Percentiles rank a stretch among this genome's conserved stretches.
Conservation (phyloP, 2,888 invertebrate genomes). For the Tenthredo distinguenda region DNA sequence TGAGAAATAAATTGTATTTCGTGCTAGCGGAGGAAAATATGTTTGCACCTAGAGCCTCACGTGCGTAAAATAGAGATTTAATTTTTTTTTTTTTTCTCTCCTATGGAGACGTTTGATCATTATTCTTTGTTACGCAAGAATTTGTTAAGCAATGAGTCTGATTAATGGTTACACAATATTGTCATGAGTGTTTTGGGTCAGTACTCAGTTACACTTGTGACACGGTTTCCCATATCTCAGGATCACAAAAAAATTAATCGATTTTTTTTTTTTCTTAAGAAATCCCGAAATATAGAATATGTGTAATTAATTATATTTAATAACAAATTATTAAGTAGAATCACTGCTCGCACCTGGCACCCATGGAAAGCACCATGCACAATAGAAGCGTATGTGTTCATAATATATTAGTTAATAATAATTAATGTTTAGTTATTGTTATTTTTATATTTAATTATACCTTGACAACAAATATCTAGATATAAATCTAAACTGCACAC, state of each 20-base stretch:
- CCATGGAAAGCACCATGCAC: slow-evolving; percentile 67
- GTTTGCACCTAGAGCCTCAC: slow-evolving; percentile 20
- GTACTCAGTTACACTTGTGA: slow-evolving; percentile 33
- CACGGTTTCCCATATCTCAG: slow-evolving; percentile 21
- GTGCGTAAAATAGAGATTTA: slow-evolving; percentile 5
- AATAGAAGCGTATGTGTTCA: slow-evolving; percentile 71
- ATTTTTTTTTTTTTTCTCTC: not conserved
- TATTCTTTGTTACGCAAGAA: slow-evolving; percentile 28
- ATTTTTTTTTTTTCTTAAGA: slow-evolving; percentile 22
- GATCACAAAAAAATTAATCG: not conserved
- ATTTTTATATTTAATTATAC: slow-evolving; percentile 60
- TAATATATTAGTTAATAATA: slow-evolving; percentile 62
- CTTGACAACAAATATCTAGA: slow-evolving; percentile 62
- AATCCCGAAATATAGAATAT: slow-evolving; percentile 29
- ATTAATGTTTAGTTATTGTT: slow-evolving; percentile 58
- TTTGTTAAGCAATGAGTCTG: slow-evolving; percentile 42
- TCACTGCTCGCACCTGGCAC: slow-evolving; percentile 63
- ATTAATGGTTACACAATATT: slow-evolving; percentile 50
- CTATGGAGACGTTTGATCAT: slow-evolving; percentile 29
- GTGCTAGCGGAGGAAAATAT: not conserved
- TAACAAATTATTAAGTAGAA: slow-evolving; percentile 58
- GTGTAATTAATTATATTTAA: slow-evolving; percentile 41
- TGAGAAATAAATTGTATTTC: not conserved
- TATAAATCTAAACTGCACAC: slow-evolving; percentile 53
- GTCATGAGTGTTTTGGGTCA: slow-evolving; percentile 47